phyloP scores from a whole-genome alignment of 2,888 invertebrate genomes.

The Phyllotreta cruciferae region DNA sequence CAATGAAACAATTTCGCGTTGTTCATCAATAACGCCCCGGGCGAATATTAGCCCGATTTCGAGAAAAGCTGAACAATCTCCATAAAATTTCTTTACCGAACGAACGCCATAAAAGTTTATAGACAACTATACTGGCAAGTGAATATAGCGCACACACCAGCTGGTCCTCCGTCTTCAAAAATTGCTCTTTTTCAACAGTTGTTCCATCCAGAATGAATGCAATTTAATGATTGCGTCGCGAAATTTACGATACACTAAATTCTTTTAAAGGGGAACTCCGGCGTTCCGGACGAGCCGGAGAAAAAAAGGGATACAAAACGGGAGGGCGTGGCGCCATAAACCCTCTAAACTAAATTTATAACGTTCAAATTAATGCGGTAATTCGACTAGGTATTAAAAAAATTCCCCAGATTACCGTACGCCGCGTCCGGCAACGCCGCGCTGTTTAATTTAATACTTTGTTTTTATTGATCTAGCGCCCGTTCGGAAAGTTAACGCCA shows the following conservation, averaged over 20 bases:
- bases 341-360: too few relatives aligned
- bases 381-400: too few relatives aligned
- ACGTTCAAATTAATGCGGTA: too few relatives aligned
- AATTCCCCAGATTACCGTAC: too few relatives aligned
- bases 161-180: slow-evolving; percentile 28
- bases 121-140: slow-evolving; percentile 29
- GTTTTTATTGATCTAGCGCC: too few relatives aligned
- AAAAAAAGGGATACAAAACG: slow-evolving; percentile 1
- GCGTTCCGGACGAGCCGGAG: neutral
- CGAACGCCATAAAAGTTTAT: slow-evolving; percentile 34
- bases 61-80: slow-evolving; percentile 25
- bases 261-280: slow-evolving; percentile 21
- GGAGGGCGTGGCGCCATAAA: neutral
- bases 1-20: too few relatives aligned
- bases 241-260: slow-evolving; percentile 36
- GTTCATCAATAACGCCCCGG: too few relatives aligned
- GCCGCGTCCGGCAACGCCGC: too few relatives aligned
- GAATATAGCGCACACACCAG: slow-evolving; percentile 30
- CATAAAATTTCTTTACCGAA: slow-evolving; percentile 29
- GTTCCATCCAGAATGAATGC: slow-evolving; percentile 31
- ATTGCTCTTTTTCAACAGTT: slow-evolving; percentile 35
- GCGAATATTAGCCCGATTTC: slow-evolving; percentile 21
- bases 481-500: neutral
- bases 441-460: too few relatives aligned
- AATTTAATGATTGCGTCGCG: slow-evolving; percentile 36